Evolutionary conservation across 2,113 vertebrate genomes (phyloP).

Genomic region (Cephalophus harveyi): DNA sequence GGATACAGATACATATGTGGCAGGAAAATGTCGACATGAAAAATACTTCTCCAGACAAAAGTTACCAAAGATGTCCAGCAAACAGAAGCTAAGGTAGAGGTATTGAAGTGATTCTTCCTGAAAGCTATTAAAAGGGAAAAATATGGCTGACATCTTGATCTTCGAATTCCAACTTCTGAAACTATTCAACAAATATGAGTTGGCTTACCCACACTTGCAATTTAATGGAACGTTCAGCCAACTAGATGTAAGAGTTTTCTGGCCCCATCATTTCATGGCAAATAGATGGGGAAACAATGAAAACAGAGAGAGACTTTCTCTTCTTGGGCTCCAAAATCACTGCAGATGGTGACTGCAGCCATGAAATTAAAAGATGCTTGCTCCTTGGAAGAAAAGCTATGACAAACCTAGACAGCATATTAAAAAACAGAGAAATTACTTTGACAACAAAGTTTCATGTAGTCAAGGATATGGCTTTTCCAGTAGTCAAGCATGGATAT

Average conservation of each 20-base stretch:
- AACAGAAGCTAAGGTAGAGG: not conserved
- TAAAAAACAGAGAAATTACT: not conserved
- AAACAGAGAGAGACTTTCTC: not conserved
- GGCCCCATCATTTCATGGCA: not conserved
- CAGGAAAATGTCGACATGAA: not conserved
- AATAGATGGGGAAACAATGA: not conserved
- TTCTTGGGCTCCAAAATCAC: not conserved
- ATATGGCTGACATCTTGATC: not conserved
- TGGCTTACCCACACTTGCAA: not conserved
- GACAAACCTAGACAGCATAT: not conserved
- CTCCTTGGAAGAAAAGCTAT: not conserved
- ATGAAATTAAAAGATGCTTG: not conserved
- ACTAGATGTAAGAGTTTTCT: not conserved
- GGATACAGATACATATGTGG: not conserved
- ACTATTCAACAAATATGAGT: not conserved
- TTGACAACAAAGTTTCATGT: not conserved
- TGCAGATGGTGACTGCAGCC: not conserved
- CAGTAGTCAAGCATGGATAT: not conserved
- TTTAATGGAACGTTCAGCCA: not conserved
- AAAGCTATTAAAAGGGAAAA: not conserved
- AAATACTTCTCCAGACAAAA: not conserved
- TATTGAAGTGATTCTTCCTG: not conserved
- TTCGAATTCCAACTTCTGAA: not conserved
- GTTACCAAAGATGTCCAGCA: not conserved
- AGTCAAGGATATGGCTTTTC: not conserved